Evolutionary conservation across 2,113 vertebrate genomes (phyloP), one percentile per base, ranked within the genome.

Genomic region (Chinchilla lanigera): DNA sequence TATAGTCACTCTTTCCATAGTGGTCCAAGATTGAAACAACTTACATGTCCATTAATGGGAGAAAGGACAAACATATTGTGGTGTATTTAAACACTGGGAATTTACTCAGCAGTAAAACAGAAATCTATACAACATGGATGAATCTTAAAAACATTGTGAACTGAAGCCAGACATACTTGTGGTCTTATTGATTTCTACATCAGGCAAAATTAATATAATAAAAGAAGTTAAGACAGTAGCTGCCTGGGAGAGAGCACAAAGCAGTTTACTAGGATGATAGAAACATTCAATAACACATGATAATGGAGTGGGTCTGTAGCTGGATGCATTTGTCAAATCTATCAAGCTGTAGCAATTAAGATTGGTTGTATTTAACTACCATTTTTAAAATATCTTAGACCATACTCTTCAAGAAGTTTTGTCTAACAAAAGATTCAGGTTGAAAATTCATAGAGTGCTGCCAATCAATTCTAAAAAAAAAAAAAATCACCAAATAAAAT

Each of bases 391-490:
- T 30, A 19, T 82, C 47, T 61, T 30, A 58, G 78, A 10, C 30
- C 2, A 5, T 10, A 24, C 9, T 0, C 30, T 0, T 7, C 28
- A 86, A 83, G 58, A 89, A 54, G 85, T 24, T 30, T 78, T 84
- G 61, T 50, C 77, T 86, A 11, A 50, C 38, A 77, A 85, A 47
- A 89, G 71, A 61, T 71, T 82, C 89, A 12, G 63, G 4, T 47
- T 93, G 19, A 56, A 93, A 89, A 95, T 58, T 78, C 38, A 73
- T 22, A 33, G 89, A 85, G 50, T 84, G 54, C 33, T 5, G 9
- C 58, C 67, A 92, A 61, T 94, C 73, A 90, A 63, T 67, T 83
- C 87, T 52, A n/a, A 78, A 50, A 52, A 89, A 69, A 94, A 65
- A 30, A 89, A 69, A 94, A 65, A 30, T 19, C 52, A 58, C 7